Base-by-base conservation (phyloP, 1,140 invertebrate species). In the Galleria mellonella region DNA sequence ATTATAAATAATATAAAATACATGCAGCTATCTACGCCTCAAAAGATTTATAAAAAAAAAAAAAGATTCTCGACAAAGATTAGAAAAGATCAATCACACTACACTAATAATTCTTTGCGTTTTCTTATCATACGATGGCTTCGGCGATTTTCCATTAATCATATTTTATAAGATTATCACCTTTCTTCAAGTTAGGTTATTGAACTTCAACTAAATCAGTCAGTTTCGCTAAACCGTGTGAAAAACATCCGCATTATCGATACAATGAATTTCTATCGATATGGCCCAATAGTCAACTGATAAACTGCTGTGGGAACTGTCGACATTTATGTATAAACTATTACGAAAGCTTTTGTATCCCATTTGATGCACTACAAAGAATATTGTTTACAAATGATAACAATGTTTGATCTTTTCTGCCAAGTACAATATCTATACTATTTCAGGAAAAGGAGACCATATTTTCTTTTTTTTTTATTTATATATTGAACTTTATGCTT, bases 141-240 rank as follows among this genome's bases (percentile, higher is more conserved):
- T 13, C 32, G 29, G 13, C 35, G 23, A 32, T 32, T 29, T 38
- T 37, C 31, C 32, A 39, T 14, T 30, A 33, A 37, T 31, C 15
- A 28, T 30, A 31, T 52, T 47, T 53, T 53, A 48, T 28, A 32
- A 31, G 52, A 62, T 60, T 50, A 55, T 59, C 17, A 23, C 6
- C 17, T 23, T 23, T 23, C 17, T 23, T 23, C 44, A 49, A 40
- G 61, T 58, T 57, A 68, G 72, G 70, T 73, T 70, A 41, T 78
- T 75, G 70, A 78, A 78, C 74, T 53, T 41, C 38, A 60, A 47
- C 42, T 59, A 55, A 59, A 62, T 53, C 51, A 55, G 39, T 30
- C 37, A 55, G 56, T 53, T 48, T 51, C 33, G 42, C 1, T 23
- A 39, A 32, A 51, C 15, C 60, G 62, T 70, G 62, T 64, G 66